Conservation (phyloP, 2,113 vertebrate species). For the Alligator sinensis region DNA sequence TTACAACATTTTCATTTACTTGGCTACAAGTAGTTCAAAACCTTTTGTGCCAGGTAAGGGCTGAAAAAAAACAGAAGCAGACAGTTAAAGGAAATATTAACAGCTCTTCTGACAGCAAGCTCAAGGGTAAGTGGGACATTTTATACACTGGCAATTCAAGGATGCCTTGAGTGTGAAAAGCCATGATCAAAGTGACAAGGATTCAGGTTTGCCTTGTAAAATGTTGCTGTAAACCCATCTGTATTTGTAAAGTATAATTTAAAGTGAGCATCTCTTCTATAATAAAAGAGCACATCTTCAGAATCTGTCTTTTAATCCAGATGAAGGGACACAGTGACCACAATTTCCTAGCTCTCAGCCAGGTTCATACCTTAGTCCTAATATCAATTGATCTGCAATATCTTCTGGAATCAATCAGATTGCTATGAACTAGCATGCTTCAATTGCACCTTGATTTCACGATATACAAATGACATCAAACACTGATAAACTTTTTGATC, state of each 20-base stretch:
- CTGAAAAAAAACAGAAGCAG: not conserved
- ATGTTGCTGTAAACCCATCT: not conserved
- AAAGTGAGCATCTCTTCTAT: not conserved
- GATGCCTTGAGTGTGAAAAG: not conserved
- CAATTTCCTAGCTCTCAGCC: constrained; percentile 35
- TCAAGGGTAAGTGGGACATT: not conserved
- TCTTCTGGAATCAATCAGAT: constrained; percentile 52
- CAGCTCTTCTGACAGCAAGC: not conserved
- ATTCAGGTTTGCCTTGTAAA: constrained; percentile 8
- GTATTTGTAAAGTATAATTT: constrained; percentile 51
- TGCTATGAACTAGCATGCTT: constrained; percentile 4
- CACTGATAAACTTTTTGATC: not conserved
- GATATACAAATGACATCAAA: not conserved
- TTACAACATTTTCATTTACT: rapidly evolving
- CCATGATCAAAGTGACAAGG: not conserved
- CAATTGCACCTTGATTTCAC: not conserved
- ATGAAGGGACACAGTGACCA: not conserved
- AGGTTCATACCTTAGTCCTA: not conserved
- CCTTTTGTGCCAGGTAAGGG: not conserved
- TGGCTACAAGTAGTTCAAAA: not conserved
- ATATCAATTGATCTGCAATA: constrained; percentile 10
- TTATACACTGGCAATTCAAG: not conserved
- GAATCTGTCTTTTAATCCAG: constrained; percentile 10
- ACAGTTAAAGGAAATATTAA: not conserved
- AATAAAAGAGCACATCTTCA: constrained; percentile 26